Evolutionary conservation across 2,888 invertebrate genomes (phyloP), one percentile per base, ranked within the genome.

Genomic region (Melipona beecheii): DNA sequence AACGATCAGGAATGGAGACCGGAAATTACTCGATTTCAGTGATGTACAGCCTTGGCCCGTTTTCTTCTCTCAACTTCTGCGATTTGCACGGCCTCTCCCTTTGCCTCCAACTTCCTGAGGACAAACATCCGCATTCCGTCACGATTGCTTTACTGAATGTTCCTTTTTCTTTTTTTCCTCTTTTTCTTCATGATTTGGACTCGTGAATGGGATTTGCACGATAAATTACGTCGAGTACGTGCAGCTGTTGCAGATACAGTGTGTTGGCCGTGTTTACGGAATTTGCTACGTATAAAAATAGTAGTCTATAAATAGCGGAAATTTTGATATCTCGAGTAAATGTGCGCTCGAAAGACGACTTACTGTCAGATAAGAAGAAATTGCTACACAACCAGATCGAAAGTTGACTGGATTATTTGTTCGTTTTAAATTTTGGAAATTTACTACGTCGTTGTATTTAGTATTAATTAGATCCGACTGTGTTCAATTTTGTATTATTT

Each of bases 11-110:
- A 65, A 70, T 31, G 27, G 27, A 49, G 49, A 58, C 85, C 81
- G 87, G 78, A 84, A 87, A 72, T 82, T 64, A 54, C 65, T 75
- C 64, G 70, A 69, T 72, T 58, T 64, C 66, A 60, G 68, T 64
- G 36, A 49, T 27, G 58, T 19, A n/a, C 72, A 58, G 66, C 74
- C 76, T 85, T 79, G 81, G 49, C 75, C 76, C 24, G 50, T 43
- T 75, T 87, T 43, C 36, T 69, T 43, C 54, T n/a, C 49, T 58
- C 54, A 52, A 50, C 52, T 74, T 83, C 76, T 72, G 62, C 60
- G 60, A 56, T 19, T 50, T n/a, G 31, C 43, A 11, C 52, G n/a
- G 69, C 60, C 9, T 75, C 78, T 76, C 50, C 75, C 75, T 58
- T 72, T 27, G 54, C 76, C 69, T 21, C 52, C 64, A 43, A 65